Evolutionary conservation across 2,797 vertebrate genomes (phyloP).

Genomic region (Anolis apletophallus): DNA sequence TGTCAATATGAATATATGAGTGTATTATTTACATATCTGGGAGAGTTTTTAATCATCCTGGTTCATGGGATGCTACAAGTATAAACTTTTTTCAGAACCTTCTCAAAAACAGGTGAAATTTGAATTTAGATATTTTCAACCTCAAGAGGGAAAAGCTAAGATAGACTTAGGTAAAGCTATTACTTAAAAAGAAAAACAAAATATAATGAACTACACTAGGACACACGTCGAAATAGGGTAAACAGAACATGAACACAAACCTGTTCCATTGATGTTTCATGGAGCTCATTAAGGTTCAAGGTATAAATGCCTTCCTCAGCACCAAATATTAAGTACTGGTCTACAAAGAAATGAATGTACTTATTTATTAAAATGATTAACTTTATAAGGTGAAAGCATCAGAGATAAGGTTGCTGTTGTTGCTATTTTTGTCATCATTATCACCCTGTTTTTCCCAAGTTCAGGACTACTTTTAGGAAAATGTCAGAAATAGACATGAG

Average conservation of each 20-base stretch:
- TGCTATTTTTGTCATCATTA: too few species aligned
- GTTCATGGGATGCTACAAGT: not conserved
- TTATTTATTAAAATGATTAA: not conserved
- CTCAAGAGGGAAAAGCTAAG: not conserved
- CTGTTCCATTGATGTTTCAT: conserved; percentile 99
- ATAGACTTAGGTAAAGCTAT: not conserved
- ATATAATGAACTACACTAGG: not conserved
- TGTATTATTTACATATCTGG: not conserved
- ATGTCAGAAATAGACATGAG: not conserved
- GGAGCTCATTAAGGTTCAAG: conserved; percentile 97
- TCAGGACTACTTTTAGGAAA: not conserved
- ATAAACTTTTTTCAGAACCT: not conserved
- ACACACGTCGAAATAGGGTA: not conserved
- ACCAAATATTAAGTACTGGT: conserved; percentile 98
- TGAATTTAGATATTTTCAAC: not conserved
- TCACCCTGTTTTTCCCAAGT: too few species aligned
- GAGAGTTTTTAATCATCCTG: not conserved
- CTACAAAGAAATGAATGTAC: conserved; percentile 77
- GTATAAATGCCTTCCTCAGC: conserved; percentile 99
- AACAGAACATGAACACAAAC: conserved; percentile 71
- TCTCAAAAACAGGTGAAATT: not conserved
- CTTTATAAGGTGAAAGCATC: not conserved
- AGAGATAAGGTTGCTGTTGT: not conserved
- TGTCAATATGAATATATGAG: not conserved
- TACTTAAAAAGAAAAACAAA: not conserved